phyloP scores from a whole-genome alignment of 2,113 vertebrate genomes.

The Taxidea taxus region DNA sequence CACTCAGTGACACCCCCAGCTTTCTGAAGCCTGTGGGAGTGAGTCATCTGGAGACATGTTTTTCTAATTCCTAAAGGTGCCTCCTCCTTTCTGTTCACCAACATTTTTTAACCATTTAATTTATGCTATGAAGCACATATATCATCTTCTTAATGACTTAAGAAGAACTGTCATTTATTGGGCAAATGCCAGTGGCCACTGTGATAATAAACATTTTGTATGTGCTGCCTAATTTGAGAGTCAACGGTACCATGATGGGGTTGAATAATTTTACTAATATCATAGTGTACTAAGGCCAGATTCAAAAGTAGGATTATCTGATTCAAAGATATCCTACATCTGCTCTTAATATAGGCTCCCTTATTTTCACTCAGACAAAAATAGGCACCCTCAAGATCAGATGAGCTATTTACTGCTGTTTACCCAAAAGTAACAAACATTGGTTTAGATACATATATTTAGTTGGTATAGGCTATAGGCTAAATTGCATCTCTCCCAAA shows the following conservation, averaged over 20 bases:
- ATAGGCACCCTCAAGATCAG: neutral
- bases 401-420: neutral
- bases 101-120: neutral
- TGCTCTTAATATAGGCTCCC: neutral
- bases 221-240: neutral
- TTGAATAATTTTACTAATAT: neutral
- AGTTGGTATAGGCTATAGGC: neutral
- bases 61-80: neutral
- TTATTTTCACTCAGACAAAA: neutral
- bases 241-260: neutral
- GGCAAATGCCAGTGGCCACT: neutral
- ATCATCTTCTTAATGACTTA: conserved; percentile 6
- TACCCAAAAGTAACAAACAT: neutral
- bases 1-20: neutral
- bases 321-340: neutral
- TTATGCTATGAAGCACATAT: neutral
- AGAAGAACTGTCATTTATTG: neutral
- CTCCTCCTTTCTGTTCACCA: neutral
- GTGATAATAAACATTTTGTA: neutral
- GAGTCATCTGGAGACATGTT: neutral
- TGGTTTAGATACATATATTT: neutral
- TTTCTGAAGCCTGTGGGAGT: neutral
- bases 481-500: neutral
- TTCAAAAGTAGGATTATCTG: neutral
- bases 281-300: neutral